Evolutionary conservation across 35 echinoderm and acorn worm genomes (phyloP), one percentile per base, ranked within the genome.

Genomic region (Ophioderma brevispina): DNA sequence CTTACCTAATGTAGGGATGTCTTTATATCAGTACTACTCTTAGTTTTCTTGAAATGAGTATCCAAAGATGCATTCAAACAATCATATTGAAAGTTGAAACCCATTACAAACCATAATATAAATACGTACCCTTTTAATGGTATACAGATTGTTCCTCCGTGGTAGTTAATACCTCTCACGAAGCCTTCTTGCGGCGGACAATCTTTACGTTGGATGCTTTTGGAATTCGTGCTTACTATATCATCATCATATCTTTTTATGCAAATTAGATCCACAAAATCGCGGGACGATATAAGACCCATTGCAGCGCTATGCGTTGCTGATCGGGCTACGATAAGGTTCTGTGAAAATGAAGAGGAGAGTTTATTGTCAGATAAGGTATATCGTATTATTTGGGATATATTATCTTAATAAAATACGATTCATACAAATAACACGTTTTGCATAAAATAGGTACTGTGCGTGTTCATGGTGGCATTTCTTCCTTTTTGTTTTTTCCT

Each of bases 261-360:
- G 8, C 49, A 83, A 37, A 99, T 93, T 19, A 95, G 80, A 83
- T 99, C 97, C 4, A 92, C 83, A 83, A 99, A 99, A 79, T 99
- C 97, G 39, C 97, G 78, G 23, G 97, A 99, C 18, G 97, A 95
- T 32, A 99, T 99, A 10, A 99, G 90, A 37, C 97, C 97, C 97
- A 99, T 99, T 41, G 97, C 97, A 23, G 94, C 93, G 75, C 94
- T 99, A 33, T 99, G 94, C 40, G 97, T 99, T 13, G 93, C 93
- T 39, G 97, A 95, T 55, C 93, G 77, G 11, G 90, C 94, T 3
- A 99, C 88, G 25, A 99, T 93, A 31, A 99, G 63, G 85, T 99
- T 85, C 97, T 99, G 83, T 35, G 30, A 28, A n/a, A 4, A 77
- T n/a, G 31, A 79, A 52, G 10, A 35, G 33, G 13, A 39, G 35